Evolutionary conservation across 2,797 vertebrate species (phyloP), one percentile per base, ranked within the genome.

Genomic region (Eupleurogrammus muticus): DNA sequence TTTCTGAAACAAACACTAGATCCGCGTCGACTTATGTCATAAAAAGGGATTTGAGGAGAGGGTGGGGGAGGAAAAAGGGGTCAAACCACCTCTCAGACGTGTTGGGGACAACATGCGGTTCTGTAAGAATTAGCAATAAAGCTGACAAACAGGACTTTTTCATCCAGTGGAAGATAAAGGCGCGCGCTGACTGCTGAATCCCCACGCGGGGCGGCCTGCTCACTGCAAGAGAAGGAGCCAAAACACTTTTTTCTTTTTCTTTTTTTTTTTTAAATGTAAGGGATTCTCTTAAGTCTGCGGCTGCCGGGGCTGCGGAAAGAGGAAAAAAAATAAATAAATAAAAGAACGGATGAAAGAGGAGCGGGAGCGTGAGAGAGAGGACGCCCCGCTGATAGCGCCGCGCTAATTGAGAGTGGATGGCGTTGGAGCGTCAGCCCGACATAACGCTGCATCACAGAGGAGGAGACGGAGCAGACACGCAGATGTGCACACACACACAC

Each of bases 391-490:
- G 92, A 80, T 83, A 79, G 77, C 62, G 72, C 83, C 70, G 73
- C 48, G 73, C 89, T 93, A 93, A 93, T 94, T 93, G 93, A 91
- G 87, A 91, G 77, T 73, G 86, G 77, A 83, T 87, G 79, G 89
- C 73, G 85, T 86, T 82, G 77, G 86, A 88, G 80, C 81, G 86
- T 88, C 79, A 79, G 85, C 67, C 78, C 38, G 84, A 85, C 78
- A 80, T 77, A 86, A 83, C 77, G 61, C 60, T 34, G 56, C 70
- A 79, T 81, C 85, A 86, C 78, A 81, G 77, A 82, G 66, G 62
- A 80, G 55, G 79, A 86, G 69, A 62, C 66, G 71, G 9, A 52
- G 35, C 5, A 53, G 38, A 54, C 67, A 34, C 40, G 49, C 48
- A 54, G 49, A 54, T 56, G 47, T 21, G 28, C 32, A 54, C 16